Evolutionary conservation across 37 sponge, comb jelly and placozoan genomes (phyloP), one percentile per base, ranked within the genome.

Genomic region (Cliona cf. orientalis): DNA sequence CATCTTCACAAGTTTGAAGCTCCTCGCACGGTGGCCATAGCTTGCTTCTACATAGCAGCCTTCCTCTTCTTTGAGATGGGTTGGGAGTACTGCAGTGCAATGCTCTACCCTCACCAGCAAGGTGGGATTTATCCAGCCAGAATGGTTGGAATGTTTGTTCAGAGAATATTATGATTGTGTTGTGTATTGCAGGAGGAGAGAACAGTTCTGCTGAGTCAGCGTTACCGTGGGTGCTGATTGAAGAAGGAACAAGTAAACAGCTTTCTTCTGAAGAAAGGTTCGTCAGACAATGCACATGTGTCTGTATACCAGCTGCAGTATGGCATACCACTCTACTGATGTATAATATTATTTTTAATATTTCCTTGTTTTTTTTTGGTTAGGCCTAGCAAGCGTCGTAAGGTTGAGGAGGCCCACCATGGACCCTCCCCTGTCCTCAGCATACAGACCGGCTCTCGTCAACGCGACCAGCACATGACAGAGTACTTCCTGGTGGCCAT

Each of bases 41-140:
- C 78, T 33, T 90, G 91, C 34, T 94, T 94, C 86, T 94, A 94
- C 80, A 87, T 90, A 1, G 79, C 92, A 45, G 92, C 88, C 53
- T 84, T 94, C 33, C 74, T 94, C 64, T 94, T 91, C 86, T 94
- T 94, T 63, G 90, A 94, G 69, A 84, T 73, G 65, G 78, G 74
- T 0, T 94, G 95, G 95, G 81, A 83, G 12, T 90, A 94, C 76
- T 91, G 80, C 71, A 78, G 46, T 21, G 55, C 29, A 29, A 59
- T 85, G 78, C 69, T 76, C 26, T 76, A 42, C 25, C 43, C 69
- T n/a, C n/a, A n/a, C n/a, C n/a, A n/a, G n/a, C n/a, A n/a, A n/a
- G n/a, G n/a, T 46, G 72, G 39, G n/a, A 21, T n/a, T n/a, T n/a
- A n/a, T 29, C 34, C 6, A 63, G 60, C 31, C 64, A 12, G 64